phyloP scores from a whole-genome alignment of 1,140 invertebrate species.

The Brachionus rotundiformis region DNA sequence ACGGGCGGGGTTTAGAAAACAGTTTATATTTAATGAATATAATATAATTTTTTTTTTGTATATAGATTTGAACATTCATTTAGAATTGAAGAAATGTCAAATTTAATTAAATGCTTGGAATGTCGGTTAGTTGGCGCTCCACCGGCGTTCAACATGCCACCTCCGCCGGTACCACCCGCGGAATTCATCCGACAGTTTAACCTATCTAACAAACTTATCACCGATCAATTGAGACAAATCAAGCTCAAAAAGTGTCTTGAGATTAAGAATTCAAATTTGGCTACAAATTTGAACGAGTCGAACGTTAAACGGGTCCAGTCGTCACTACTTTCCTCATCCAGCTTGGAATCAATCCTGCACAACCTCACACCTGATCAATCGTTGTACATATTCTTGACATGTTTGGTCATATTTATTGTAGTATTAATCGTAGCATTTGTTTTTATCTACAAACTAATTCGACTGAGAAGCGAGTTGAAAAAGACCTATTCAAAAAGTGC shows the following conservation, averaged over 20 bases:
- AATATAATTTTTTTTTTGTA: neutral
- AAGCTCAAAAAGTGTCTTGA: conserved; percentile 9
- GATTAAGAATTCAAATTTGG: conserved; percentile 30
- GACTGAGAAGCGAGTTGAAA: neutral
- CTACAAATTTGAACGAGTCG: conserved; percentile 25
- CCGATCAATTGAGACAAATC: conserved; percentile 35
- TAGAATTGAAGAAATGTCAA: conserved; percentile 30
- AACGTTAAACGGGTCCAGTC: neutral
- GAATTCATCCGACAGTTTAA: neutral
- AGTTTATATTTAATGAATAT: conserved; percentile 22
- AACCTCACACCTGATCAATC: neutral
- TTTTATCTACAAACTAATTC: conserved; percentile 34
- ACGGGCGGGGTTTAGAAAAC: neutral
- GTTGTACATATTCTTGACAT: neutral
- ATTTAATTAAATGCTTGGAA: conserved; percentile 49
- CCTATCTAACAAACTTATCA: neutral
- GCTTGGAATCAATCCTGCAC: neutral
- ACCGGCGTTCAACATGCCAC: conserved; percentile 15
- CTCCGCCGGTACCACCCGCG: conserved; percentile 2
- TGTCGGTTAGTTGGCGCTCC: conserved; percentile 39
- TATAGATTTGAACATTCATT: neutral
- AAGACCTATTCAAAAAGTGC: neutral
- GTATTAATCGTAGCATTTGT: conserved; percentile 12
- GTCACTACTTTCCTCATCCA: neutral
- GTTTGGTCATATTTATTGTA: neutral